phyloP scores from a whole-genome alignment of 2,888 invertebrate species.

The Acrocyrtus sp. region DNA sequence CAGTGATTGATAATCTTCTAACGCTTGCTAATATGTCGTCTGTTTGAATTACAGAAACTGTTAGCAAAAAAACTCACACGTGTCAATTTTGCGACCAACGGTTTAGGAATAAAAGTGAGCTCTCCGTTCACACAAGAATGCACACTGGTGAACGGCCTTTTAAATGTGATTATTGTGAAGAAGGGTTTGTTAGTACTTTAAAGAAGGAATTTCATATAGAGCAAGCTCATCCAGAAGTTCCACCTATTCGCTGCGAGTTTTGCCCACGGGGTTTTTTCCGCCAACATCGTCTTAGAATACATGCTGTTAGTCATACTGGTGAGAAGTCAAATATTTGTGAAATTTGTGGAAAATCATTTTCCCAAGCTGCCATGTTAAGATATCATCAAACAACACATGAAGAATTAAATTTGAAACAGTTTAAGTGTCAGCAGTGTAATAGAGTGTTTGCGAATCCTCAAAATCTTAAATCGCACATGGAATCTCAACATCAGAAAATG shows the following conservation, averaged over 20 bases:
- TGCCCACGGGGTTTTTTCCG: conserved; percentile 53
- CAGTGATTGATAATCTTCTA: not conserved
- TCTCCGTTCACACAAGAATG: conserved; percentile 34
- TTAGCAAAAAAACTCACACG: conserved; percentile 33
- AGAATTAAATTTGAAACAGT: conserved; percentile 51
- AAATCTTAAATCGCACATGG: conserved; percentile 49
- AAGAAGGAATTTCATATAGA: conserved; percentile 54
- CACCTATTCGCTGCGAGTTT: conserved; percentile 51
- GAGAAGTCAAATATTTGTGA: conserved; percentile 55
- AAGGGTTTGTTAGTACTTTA: conserved; percentile 47
- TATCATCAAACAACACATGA: conserved; percentile 58
- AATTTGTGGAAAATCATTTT: conserved; percentile 53
- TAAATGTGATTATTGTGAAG: conserved; percentile 41
- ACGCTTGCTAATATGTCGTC: not conserved
- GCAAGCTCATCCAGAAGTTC: conserved; percentile 45
- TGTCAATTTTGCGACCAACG: conserved; percentile 42
- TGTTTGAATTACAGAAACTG: conserved; percentile 4
- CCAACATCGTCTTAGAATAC: conserved; percentile 43
- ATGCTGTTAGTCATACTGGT: conserved; percentile 42
- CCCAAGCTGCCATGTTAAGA: conserved; percentile 54
- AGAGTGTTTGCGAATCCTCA: conserved; percentile 53
- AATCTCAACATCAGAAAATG: conserved; percentile 54
- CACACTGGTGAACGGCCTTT: conserved; percentile 54
- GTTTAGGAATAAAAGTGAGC: conserved; percentile 49
- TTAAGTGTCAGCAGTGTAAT: conserved; percentile 53